Conservation (phyloP, 1,140 invertebrate genomes). For the Panagrolaimus sp. region DNA sequence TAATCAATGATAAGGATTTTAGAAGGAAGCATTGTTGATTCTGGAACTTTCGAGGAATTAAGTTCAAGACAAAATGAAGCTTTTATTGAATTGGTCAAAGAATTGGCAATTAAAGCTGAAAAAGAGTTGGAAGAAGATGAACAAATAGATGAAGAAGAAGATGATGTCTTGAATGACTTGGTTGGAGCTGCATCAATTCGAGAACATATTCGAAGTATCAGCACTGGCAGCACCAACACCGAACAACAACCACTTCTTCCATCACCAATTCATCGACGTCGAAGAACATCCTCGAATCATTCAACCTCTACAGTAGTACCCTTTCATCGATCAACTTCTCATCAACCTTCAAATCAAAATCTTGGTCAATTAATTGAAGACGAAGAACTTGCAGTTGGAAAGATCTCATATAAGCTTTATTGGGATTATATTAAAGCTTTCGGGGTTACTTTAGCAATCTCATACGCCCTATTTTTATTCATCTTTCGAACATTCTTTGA, state of each 20-base stretch:
- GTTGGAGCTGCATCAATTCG: background rate
- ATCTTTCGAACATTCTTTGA: slow-evolving; percentile 9
- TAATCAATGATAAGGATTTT: background rate
- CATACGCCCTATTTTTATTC: background rate
- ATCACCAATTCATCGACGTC: background rate
- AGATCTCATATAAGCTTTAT: background rate
- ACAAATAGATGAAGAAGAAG: background rate
- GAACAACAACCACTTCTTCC: background rate
- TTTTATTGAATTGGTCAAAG: slow-evolving; percentile 4
- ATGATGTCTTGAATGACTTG: background rate
- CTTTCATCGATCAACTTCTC: background rate
- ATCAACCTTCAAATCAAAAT: background rate
- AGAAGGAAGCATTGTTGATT: background rate
- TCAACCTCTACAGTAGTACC: background rate
- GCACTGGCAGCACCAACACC: background rate
- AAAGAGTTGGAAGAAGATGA: background rate
- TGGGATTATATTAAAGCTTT: background rate
- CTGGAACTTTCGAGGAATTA: background rate
- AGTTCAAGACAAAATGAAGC: background rate
- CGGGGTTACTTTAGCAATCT: background rate
- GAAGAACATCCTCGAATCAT: background rate
- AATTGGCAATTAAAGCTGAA: slow-evolving; percentile 7
- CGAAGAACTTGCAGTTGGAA: background rate
- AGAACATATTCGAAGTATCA: background rate
- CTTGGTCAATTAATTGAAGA: background rate